Evolutionary conservation across 2,113 vertebrate genomes (phyloP).

Genomic region (Oxyruncus cristatus): DNA sequence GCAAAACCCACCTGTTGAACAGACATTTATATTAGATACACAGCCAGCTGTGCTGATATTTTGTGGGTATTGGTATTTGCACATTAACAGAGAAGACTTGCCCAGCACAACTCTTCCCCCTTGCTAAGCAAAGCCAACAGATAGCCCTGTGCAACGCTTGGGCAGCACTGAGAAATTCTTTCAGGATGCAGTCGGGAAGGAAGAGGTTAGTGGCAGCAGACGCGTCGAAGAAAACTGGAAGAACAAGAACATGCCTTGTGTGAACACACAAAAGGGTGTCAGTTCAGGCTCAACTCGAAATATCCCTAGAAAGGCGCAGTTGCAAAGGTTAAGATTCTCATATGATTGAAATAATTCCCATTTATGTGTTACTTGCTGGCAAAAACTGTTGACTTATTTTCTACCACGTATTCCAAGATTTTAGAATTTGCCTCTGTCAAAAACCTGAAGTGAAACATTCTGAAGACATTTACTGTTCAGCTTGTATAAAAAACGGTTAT

Average conservation of each 20-base stretch:
- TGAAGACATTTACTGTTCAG: constrained; percentile 21
- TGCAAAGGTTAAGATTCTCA: constrained; percentile 32
- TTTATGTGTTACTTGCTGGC: constrained; percentile 28
- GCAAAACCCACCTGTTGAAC: background rate
- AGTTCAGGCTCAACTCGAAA: background rate
- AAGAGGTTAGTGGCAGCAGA: background rate
- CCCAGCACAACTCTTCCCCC: background rate
- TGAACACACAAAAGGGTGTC: background rate
- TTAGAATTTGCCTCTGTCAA: constrained; percentile 14
- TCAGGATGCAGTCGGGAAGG: background rate
- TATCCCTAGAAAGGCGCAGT: constrained; percentile 27
- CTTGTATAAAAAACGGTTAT: background rate
- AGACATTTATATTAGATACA: background rate
- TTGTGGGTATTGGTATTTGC: background rate
- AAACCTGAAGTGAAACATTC: background rate
- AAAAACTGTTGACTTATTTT: constrained; percentile 49
- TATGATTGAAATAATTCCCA: constrained; percentile 28
- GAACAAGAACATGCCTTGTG: constrained; percentile 6
- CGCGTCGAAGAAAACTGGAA: background rate
- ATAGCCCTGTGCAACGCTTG: background rate
- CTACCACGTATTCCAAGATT: constrained; percentile 5
- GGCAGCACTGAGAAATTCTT: background rate
- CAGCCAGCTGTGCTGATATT: background rate
- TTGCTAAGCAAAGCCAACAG: background rate
- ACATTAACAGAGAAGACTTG: background rate